Base-by-base conservation (phyloP, 2,888 invertebrate genomes). In the Corythucha ciliata region DNA sequence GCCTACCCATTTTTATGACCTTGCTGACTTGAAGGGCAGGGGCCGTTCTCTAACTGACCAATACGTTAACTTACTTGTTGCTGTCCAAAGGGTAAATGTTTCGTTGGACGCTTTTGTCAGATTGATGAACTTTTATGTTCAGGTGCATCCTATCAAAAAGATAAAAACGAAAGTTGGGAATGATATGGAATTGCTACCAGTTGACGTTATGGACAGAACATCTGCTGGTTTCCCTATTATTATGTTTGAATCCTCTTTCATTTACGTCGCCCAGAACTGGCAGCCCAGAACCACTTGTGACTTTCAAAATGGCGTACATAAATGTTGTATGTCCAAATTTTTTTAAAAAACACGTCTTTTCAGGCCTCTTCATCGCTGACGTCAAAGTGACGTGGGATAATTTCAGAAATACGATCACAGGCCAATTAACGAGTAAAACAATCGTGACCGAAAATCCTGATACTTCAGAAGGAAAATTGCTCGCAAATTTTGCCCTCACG, bases 361-460 rank as follows among this genome's bases (percentile, higher is more conserved):
- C 48, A 48, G 75, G 82, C 40, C 65, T 88, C 12, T 83, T 83
- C 67, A 68, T 87, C 52, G 75, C 82, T 2, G 84, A 87, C 64
- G 75, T 78, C 18, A 74, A 74, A 20, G 72, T 85, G 22, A 71
- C 60, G n/a, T 69, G 64, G 58, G 67, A 67, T 56, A 60, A 60
- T 16, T 71, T 63, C 55, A 65, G 63, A 42, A 68, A 67, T 37
- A 64, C 70, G 18, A 70, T 75, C 50, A 72, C 74, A 16, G 72
- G 74, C 1, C 68, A 71, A 48, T 68, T 76, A 3, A 69, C 70
- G 1, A 63, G 66, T 10, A 72, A 75, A 42, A 79, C 78, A 4
- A 70, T 88, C 20, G 69, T 87, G 54, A 85, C 81, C 3, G 85
- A 83, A 64, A 79, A 86, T 69, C 86, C 86, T 0, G 69, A 76